phyloP scores from a whole-genome alignment of 1,140 invertebrate species.

The Ceratosolen solmsi region DNA sequence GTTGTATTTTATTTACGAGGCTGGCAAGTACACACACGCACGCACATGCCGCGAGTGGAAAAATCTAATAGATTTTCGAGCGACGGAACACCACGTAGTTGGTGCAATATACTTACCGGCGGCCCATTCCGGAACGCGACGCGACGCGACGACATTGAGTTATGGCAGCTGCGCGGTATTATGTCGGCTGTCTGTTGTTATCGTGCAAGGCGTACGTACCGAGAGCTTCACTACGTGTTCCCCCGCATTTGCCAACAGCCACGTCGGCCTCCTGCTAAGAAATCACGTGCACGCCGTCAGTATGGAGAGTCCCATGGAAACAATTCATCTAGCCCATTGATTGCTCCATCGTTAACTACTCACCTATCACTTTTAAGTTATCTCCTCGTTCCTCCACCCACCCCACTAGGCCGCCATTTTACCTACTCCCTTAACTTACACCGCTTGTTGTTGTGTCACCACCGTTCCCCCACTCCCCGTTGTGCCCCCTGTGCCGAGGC shows the following conservation, averaged over 20 bases:
- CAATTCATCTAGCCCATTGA: slow-evolving; percentile 73
- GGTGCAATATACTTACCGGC: slow-evolving; percentile 41
- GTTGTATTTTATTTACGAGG: slow-evolving; percentile 56
- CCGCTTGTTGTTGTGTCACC: too few relatives aligned
- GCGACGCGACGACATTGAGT: slow-evolving; percentile 56
- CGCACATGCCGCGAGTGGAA: neutral
- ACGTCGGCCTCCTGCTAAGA: neutral
- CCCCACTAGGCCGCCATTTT: too few relatives aligned
- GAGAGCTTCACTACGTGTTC: neutral
- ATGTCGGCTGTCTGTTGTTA: slow-evolving; percentile 55
- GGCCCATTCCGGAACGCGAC: slow-evolving; percentile 5
- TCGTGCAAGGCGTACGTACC: neutral
- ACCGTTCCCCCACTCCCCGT: slow-evolving; percentile 40
- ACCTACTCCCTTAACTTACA: neutral
- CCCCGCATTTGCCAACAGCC: neutral
- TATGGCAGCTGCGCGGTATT: slow-evolving; percentile 60
- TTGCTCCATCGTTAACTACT: slow-evolving; percentile 32
- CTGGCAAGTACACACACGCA: neutral
- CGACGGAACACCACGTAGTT: neutral
- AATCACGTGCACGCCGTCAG: slow-evolving; percentile 52
- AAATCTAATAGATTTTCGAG: slow-evolving; percentile 51
- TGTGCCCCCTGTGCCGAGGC: slow-evolving; percentile 30
- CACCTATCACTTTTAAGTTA: slow-evolving; percentile 12
- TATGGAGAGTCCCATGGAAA: slow-evolving; percentile 69
- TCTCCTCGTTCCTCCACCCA: slow-evolving; percentile 10